Conservation (phyloP, 1,140 invertebrate genomes). For the Drosophila persimilis region DNA sequence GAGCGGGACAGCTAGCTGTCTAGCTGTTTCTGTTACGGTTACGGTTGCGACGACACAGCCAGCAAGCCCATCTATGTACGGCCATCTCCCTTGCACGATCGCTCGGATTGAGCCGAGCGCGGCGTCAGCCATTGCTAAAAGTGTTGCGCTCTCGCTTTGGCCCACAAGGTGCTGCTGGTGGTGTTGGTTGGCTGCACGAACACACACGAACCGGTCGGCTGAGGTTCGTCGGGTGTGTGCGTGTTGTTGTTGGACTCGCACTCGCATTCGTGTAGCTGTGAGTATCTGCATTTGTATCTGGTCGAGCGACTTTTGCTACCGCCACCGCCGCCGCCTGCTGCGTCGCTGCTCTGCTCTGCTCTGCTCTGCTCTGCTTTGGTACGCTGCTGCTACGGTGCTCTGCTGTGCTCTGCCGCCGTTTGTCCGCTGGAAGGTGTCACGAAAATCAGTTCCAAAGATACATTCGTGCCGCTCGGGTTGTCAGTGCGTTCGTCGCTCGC, state of each 20-base stretch:
- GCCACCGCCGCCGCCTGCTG: conserved; percentile 28
- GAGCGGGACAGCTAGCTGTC: neutral
- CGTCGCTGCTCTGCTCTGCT: conserved; percentile 22
- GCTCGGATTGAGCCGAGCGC: too few species aligned
- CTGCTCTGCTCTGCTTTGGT: conserved; percentile 17
- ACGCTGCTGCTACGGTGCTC: conserved; percentile 8
- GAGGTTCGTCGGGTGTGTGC: conserved; percentile 1
- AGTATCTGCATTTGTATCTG: conserved; percentile 7
- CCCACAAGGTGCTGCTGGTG: conserved; percentile 11
- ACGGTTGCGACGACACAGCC: neutral
- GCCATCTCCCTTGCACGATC: conserved; percentile 30
- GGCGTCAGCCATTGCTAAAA: conserved; percentile 72
- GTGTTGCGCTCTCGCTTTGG: conserved; percentile 22
- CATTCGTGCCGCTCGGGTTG: conserved; percentile 73
- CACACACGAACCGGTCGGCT: neutral
- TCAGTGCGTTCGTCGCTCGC: conserved; percentile 64
- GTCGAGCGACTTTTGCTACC: conserved; percentile 68
- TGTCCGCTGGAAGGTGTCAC: conserved; percentile 60
- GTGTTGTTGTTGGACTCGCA: neutral
- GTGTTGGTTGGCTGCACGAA: too few species aligned
- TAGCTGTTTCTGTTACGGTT: too few species aligned
- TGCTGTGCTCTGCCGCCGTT: conserved; percentile 41
- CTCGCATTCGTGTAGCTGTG: too few species aligned
- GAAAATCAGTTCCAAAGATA: conserved; percentile 74
- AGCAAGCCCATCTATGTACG: conserved; percentile 3